Base-by-base conservation (phyloP, 2,113 vertebrate species). In the Rutilus rutilus region DNA sequence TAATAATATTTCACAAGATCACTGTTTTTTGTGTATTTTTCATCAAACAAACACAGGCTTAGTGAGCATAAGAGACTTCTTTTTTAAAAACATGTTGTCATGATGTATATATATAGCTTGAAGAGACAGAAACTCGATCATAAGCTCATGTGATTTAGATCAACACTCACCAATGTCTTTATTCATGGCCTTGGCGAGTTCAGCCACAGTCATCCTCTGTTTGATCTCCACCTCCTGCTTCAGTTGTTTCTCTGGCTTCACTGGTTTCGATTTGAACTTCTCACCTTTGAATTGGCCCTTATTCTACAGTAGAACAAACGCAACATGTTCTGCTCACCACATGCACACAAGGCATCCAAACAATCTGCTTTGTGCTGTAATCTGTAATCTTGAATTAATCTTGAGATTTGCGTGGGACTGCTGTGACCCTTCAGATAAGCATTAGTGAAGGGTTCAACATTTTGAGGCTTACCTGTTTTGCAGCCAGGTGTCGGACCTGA, bases 151-250 rank as follows among this genome's bases (percentile, higher is more conserved):
- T 52, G 14, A 23, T 57, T 21, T 21, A 21, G 19, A 57, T 21
- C 19, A 6, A 15, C 69, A 65, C 90, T 87, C 85, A 97, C 97
- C 96, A 74, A 93, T 71, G 84, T 96, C 95, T 92, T 91, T 96
- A 87, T 95, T 93, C 96, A 97, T 97, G 84, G 95, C 97, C 17
- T 15, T 89, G 6, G 97, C 96, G 9, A 98, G 94, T 0, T 95
- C 95, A 21, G 91, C 89, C 52, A 92, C 83, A 0, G 94, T 97
- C 97, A 98, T 98, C 62, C 78, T 89, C 80, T 89, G 91, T 74
- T 54, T 92, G 89, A 97, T 96, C 87, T 96, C 95, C 90, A 98
- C 96, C 88, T 96, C 95, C 86, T 96, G 94, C 88, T 93, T 95
- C 1, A 92, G 87, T 62, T 77, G 74, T 36, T 90, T 88, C 47